Base-by-base conservation (phyloP, 1,140 invertebrate species). In the Cylas formicarius region DNA sequence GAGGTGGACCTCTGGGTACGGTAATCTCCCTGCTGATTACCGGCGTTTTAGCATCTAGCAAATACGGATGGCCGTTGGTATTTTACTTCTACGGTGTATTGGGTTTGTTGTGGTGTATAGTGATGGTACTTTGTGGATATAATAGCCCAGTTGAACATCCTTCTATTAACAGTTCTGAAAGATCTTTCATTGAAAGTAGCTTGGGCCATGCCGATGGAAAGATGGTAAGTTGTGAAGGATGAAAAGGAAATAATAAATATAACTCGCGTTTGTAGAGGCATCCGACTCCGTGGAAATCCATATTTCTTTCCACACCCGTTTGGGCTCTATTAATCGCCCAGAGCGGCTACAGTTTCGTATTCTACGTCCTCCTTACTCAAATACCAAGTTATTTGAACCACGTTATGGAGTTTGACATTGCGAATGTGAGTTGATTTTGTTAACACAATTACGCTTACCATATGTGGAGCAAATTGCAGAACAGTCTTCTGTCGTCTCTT, bases 301-400 rank as follows among this genome's bases (percentile, higher is more conserved):
- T 95, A 14, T 67, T 84, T 0, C 82, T 73, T 0, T 89, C 86
- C 2, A 35, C 77, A 4, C 84, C 90, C 0, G 80, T 94, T 47
- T 88, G 82, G 82, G 81, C 89, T 0, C 67, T 93, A 6, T 74
- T 90, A 21, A 63, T 90, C 1, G 78, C 76, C 0, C 87, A 95
- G 58, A 84, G 86, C 60, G 81, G 86, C 0, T 84, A 92, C 58
- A 89, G 88, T 58, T 96, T 90, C 90, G 90, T 89, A 1, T 91
- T 89, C 58, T 94, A 90, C 71, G 94, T 86, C 3, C 72, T 97
- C 29, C 70, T 97, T 28, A 91, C 88, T 0, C 81, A 91, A 65
- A 81, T 96, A 49, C 94, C 94, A 0, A 84, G 79, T 0, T 97
- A 92, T 58, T 82, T 97, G 74, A 80, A 81, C 14, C 76, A 78